Evolutionary conservation across 1,140 invertebrate genomes (phyloP).

Genomic region (Heliconius himera): DNA sequence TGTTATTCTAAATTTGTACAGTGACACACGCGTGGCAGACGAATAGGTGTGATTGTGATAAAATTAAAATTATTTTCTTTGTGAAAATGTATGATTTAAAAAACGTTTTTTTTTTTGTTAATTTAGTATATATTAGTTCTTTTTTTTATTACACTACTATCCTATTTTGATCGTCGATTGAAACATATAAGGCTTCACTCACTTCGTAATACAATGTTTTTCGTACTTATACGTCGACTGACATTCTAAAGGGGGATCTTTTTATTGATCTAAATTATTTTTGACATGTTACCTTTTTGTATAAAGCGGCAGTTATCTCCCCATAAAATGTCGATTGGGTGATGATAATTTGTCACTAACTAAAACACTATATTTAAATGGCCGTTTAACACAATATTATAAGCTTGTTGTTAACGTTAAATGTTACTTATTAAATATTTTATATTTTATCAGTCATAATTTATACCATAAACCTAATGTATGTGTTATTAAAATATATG

Average conservation of each 20-base stretch:
- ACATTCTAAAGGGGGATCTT: background rate
- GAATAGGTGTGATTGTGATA: background rate
- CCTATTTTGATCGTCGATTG: no score
- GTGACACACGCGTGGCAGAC: constrained; percentile 7
- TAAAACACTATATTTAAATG: constrained; percentile 5
- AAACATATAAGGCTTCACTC: background rate
- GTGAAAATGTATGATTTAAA: background rate
- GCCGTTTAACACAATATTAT: constrained; percentile 4
- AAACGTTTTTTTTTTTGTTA: no score
- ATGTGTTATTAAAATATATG: background rate
- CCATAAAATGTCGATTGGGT: constrained; percentile 10
- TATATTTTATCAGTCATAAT: background rate
- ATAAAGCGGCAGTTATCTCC: constrained; percentile 1
- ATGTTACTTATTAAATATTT: background rate
- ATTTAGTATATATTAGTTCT: no score
- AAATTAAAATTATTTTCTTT: background rate
- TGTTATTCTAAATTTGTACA: constrained; percentile 17
- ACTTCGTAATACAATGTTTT: background rate
- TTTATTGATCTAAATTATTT: constrained; percentile 13
- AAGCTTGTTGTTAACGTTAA: background rate
- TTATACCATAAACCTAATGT: background rate
- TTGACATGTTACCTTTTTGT: constrained; percentile 13
- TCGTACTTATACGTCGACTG: background rate
- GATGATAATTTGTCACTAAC: background rate
- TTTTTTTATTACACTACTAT: no score